A percentile compares a stretch with the other conserved stretches of the same genome.
Conservation (phyloP, 2,797 vertebrate species). For the Coranthus polyacanthus region DNA sequence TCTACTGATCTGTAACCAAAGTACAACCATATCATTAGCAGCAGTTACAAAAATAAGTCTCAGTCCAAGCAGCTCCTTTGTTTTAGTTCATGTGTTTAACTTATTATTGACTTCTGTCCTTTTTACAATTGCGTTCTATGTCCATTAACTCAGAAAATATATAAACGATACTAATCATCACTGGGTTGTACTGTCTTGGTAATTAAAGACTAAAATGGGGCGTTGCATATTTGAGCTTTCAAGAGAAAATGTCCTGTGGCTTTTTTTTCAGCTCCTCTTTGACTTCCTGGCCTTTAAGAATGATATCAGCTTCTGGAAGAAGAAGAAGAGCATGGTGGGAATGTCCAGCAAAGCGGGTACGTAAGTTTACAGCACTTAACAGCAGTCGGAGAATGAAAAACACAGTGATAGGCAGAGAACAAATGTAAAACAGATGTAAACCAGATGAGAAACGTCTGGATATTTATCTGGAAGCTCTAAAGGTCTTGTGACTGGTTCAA, state of each 20-base stretch:
- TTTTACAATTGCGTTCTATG: too few relatives aligned
- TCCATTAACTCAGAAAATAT: too few relatives aligned
- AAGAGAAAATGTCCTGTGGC: neutral
- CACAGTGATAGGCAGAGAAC: too few relatives aligned
- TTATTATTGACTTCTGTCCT: too few relatives aligned
- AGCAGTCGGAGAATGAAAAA: too few relatives aligned
- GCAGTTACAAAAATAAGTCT: too few relatives aligned
- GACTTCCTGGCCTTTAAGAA: conserved; percentile 99
- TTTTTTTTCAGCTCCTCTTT: conserved; percentile 91
- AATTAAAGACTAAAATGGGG: too few relatives aligned
- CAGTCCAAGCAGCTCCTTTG: neutral
- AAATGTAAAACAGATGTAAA: neutral
- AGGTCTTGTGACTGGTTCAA: neutral
- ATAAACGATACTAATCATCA: too few relatives aligned
- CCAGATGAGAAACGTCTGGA: neutral
- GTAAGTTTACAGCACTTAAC: neutral
- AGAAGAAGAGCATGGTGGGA: conserved; percentile 98
- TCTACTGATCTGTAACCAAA: too few relatives aligned
- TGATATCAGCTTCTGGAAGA: conserved; percentile 99
- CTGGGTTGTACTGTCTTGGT: too few relatives aligned
- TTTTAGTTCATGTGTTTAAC: too few relatives aligned
- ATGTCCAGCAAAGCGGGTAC: conserved; percentile 99
- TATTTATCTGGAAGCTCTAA: neutral
- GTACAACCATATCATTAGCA: neutral
- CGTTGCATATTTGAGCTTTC: too few relatives aligned